phyloP scores from a whole-genome alignment of 2,888 invertebrate species.

The Lucinisca nassula region DNA sequence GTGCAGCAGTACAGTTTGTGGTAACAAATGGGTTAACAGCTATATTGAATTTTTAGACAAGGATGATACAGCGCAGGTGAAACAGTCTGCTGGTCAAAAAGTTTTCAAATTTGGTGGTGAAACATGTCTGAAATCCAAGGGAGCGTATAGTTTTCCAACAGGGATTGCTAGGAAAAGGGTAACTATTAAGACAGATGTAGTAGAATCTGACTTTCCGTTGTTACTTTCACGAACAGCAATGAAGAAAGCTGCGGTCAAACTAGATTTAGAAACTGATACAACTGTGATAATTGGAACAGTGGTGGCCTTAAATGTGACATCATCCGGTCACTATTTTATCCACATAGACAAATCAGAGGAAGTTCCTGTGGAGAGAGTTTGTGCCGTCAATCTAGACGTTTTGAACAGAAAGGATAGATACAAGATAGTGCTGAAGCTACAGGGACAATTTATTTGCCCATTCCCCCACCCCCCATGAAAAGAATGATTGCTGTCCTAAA shows the following conservation, averaged over 20 bases:
- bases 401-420: not conserved
- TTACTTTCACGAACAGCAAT: conserved; percentile 14
- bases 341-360: not conserved
- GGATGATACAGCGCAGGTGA: not conserved
- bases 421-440: not conserved
- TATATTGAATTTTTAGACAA: conserved; percentile 5
- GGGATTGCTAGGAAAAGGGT: not conserved
- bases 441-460: conserved; percentile 24
- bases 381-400: not conserved
- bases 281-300: conserved; percentile 20
- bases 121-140: not conserved
- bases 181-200: conserved; percentile 26
- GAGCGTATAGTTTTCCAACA: not conserved
- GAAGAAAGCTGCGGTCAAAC: conserved; percentile 17
- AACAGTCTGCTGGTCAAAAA: not conserved
- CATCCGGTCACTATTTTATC: not conserved
- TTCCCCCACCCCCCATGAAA: not conserved
- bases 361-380: not conserved
- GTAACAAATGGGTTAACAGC: conserved; percentile 26
- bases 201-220: conserved; percentile 15
- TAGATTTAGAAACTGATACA: conserved; percentile 20
- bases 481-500: conserved; percentile 29
- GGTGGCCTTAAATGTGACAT: conserved; percentile 23
- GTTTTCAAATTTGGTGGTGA: not conserved
- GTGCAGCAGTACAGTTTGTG: conserved; percentile 18